A percentile compares a stretch with the other conserved stretches of the same genome.
phyloP scores from a whole-genome alignment of 2,113 vertebrate species.

The Perca fluviatilis region DNA sequence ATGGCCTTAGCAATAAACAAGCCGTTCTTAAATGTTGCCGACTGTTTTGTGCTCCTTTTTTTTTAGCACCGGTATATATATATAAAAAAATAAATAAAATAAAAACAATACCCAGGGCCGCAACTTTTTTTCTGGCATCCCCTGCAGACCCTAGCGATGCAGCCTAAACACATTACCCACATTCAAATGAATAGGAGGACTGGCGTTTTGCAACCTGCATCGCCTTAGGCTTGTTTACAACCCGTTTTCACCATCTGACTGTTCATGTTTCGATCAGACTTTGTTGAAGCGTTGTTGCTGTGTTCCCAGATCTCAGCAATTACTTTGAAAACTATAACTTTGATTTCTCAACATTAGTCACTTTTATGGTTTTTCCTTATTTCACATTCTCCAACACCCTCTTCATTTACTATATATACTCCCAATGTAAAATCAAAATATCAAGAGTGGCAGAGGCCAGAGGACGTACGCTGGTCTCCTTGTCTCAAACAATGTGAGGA shows the following conservation, averaged over 20 bases:
- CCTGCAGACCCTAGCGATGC: too few species aligned
- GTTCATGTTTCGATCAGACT: not conserved
- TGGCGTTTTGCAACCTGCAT: too few species aligned
- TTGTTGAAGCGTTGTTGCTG: not conserved
- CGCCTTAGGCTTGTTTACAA: not conserved
- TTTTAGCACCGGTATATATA: too few species aligned
- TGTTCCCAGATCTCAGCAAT: not conserved
- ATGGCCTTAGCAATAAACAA: too few species aligned
- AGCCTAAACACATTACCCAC: too few species aligned
- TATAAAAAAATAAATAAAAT: too few species aligned
- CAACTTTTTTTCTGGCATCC: too few species aligned
- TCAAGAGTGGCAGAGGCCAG: not conserved
- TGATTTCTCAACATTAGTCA: not conserved
- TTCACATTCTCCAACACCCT: not conserved
- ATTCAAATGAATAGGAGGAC: too few species aligned
- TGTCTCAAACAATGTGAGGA: slow-evolving; percentile 96
- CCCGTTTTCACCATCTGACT: not conserved
- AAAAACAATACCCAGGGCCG: too few species aligned
- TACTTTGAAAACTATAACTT: too few species aligned
- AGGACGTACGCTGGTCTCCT: slow-evolving; percentile 93
- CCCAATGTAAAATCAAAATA: not conserved
- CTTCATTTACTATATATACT: not conserved
- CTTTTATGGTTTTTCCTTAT: not conserved
- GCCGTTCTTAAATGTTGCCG: too few species aligned
- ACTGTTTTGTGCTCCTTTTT: too few species aligned